These are phyloP conservation scores for Spodoptera exigua DNA, from an alignment of 2,888 invertebrate genomes.

Conservation along the genomic window DNA sequence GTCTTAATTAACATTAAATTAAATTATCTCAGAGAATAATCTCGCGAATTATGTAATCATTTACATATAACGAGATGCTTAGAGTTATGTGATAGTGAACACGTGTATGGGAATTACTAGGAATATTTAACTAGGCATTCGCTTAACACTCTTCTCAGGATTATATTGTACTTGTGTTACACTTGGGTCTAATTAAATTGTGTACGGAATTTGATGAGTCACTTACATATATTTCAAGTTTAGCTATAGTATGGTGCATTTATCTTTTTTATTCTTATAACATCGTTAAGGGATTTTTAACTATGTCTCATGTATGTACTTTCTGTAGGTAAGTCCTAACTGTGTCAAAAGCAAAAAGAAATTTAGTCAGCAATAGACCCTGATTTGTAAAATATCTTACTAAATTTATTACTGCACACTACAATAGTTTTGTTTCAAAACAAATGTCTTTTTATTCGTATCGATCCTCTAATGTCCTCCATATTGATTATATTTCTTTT, in stretches of 20 bases:
- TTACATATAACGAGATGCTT: slow-evolving; percentile 23
- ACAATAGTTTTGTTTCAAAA: too few species aligned
- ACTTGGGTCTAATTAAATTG: slow-evolving; percentile 15
- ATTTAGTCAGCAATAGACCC: too few species aligned
- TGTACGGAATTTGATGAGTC: slow-evolving; percentile 8
- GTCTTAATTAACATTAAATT: slow-evolving; percentile 7
- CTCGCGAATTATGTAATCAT: slow-evolving; percentile 18
- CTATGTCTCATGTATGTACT: too few species aligned
- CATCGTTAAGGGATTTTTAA: too few species aligned
- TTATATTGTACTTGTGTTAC: slow-evolving; percentile 9
- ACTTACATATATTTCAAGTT: slow-evolving; percentile 2
- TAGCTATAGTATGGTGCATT: background rate
- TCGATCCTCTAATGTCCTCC: too few species aligned
- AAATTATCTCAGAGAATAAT: slow-evolving; percentile 31
- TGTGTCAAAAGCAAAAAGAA: too few species aligned
- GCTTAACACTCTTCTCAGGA: slow-evolving; percentile 8
- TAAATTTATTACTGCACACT: too few species aligned
- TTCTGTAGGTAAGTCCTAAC: too few species aligned
- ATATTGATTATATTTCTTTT: background rate
- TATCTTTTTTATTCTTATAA: background rate
- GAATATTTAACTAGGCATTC: slow-evolving; percentile 19
- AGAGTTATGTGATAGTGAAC: slow-evolving; percentile 20
- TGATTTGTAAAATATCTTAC: too few species aligned
- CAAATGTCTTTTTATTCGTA: too few species aligned
- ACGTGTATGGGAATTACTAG: slow-evolving; percentile 14